These are phyloP conservation scores for Periphyllus acericola DNA, from an alignment of 2,888 invertebrate species.

Conservation along the genomic window DNA sequence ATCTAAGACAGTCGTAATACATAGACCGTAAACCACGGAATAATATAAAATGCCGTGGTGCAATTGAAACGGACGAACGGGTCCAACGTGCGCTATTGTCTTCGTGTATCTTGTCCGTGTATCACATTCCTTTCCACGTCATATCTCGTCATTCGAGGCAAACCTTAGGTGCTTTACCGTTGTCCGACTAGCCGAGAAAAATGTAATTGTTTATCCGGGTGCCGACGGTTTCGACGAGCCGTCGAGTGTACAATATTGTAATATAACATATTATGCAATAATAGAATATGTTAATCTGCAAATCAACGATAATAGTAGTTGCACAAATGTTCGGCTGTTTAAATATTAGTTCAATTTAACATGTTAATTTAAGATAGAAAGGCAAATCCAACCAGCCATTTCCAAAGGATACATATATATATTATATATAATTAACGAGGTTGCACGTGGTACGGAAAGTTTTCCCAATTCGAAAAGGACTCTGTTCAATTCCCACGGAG, in stretches of 20 bases:
- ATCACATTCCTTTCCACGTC: not conserved
- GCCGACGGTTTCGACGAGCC: not conserved
- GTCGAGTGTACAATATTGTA: not conserved
- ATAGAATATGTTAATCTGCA: slow-evolving; percentile 18
- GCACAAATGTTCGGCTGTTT: slow-evolving; percentile 19
- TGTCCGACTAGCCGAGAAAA: not conserved
- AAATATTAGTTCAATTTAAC: slow-evolving; percentile 50
- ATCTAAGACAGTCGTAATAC: too few species aligned
- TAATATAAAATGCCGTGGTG: too few species aligned
- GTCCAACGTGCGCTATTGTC: not conserved
- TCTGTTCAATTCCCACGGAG: slow-evolving; percentile 25
- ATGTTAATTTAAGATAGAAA: slow-evolving; percentile 49
- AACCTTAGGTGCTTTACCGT: not conserved
- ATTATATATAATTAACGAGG: slow-evolving; percentile 35
- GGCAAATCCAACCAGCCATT: slow-evolving; percentile 29
- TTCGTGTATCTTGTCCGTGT: not conserved
- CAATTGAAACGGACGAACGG: too few species aligned
- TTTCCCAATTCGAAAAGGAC: slow-evolving; percentile 36
- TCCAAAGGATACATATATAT: not conserved
- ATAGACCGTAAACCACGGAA: too few species aligned
- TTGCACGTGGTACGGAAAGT: slow-evolving; percentile 4
- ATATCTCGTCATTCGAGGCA: not conserved
- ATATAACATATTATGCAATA: not conserved
- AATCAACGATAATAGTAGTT: slow-evolving; percentile 32
- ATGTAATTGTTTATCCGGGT: not conserved